phyloP scores from a whole-genome alignment of 1,140 invertebrate genomes.

The Cardiocondyla obscurior region DNA sequence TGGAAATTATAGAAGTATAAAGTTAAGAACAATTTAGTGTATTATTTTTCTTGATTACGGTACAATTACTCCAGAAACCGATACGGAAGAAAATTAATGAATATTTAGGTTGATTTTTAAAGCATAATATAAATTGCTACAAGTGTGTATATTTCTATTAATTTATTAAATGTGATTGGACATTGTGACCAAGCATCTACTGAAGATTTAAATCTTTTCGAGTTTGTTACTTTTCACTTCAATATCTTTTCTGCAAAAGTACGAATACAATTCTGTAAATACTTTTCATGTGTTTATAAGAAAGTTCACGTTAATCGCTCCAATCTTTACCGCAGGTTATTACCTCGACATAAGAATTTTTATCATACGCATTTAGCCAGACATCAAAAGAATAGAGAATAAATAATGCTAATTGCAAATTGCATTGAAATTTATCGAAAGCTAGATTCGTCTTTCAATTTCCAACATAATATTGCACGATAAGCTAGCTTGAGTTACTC shows the following conservation, averaged over 20 bases:
- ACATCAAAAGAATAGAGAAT: constrained; percentile 60
- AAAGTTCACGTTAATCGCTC: constrained; percentile 59
- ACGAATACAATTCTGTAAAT: constrained; percentile 28
- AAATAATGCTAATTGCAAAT: constrained; percentile 62
- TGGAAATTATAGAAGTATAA: constrained; percentile 34
- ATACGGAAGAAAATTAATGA: background rate
- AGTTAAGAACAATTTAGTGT: background rate
- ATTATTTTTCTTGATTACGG: background rate
- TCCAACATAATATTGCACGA: constrained; percentile 22
- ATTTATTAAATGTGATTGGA: constrained; percentile 25
- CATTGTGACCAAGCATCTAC: constrained; percentile 53
- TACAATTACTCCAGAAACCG: background rate
- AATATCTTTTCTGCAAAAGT: constrained; percentile 40
- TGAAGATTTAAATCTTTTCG: constrained; percentile 49
- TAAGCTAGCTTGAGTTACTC: constrained; percentile 35
- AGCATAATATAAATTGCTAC: background rate
- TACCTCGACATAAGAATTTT: constrained; percentile 61
- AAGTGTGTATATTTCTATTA: constrained; percentile 28
- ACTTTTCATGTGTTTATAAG: constrained; percentile 25
- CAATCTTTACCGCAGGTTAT: constrained; percentile 69
- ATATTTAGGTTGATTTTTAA: background rate
- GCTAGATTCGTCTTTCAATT: constrained; percentile 47
- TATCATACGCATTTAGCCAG: constrained; percentile 44
- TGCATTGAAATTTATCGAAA: constrained; percentile 50
- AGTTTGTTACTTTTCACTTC: constrained; percentile 35